These are phyloP conservation scores for Erpetoichthys calabaricus DNA, from an alignment of 2,797 vertebrate species.

Conservation along the genomic window DNA sequence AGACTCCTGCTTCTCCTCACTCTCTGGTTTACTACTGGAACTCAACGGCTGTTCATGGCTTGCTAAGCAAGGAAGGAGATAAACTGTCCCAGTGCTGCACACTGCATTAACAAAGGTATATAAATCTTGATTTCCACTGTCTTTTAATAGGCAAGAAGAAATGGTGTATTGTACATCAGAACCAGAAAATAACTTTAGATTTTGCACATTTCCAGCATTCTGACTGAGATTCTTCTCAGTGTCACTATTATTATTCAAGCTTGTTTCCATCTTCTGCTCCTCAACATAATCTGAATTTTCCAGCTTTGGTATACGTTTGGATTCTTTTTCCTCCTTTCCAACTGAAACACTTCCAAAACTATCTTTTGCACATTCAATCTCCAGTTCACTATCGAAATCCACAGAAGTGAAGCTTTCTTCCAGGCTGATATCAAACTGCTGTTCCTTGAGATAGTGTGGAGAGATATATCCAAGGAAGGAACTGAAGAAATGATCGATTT, in stretches of 20 bases:
- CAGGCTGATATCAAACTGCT: conserved; percentile 34
- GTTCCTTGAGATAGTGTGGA: conserved; percentile 34
- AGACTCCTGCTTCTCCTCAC: not conserved
- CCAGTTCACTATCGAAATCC: too few species aligned
- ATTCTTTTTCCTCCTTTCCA: not conserved
- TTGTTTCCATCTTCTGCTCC: too few species aligned
- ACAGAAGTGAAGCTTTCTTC: conserved; percentile 13
- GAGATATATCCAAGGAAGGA: conserved; percentile 40
- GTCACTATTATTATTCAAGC: too few species aligned
- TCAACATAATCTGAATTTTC: too few species aligned
- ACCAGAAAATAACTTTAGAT: too few species aligned
- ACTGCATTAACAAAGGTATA: conserved; percentile 54
- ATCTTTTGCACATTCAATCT: too few species aligned
- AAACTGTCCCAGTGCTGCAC: conserved; percentile 34
- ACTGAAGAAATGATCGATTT: conserved; percentile 47
- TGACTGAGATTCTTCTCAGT: too few species aligned
- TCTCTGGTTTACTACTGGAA: too few species aligned
- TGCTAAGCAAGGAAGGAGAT: conserved; percentile 40
- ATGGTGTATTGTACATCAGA: conserved; percentile 27
- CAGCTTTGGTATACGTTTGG: too few species aligned
- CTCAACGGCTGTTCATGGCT: conserved; percentile 5
- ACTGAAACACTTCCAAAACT: not conserved
- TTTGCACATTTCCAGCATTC: too few species aligned
- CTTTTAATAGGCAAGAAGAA: conserved; percentile 12
- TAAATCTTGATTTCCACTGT: conserved; percentile 29